Evolutionary conservation across 2,888 invertebrate genomes (phyloP).

Genomic region (Flexamia atlantica): DNA sequence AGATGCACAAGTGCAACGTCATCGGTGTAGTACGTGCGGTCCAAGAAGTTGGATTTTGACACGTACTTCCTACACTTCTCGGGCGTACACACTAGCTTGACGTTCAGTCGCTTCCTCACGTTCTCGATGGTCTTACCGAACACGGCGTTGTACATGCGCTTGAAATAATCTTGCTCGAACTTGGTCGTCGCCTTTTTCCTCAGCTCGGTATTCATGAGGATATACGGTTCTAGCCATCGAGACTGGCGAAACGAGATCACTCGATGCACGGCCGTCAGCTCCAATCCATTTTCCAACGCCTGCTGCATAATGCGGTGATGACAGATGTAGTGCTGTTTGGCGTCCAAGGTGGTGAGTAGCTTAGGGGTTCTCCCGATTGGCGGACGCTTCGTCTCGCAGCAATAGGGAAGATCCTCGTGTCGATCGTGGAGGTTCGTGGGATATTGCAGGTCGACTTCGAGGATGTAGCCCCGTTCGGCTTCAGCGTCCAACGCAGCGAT

Average conservation of each 20-base stretch:
- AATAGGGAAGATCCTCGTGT: slow-evolving; percentile 71
- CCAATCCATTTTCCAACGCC: slow-evolving; percentile 71
- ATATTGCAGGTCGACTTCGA: slow-evolving; percentile 75
- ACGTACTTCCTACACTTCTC: slow-evolving; percentile 68
- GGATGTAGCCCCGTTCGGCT: slow-evolving; percentile 70
- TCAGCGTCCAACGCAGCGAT: slow-evolving; percentile 62
- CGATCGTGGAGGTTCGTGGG: slow-evolving; percentile 73
- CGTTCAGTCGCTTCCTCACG: slow-evolving; percentile 72
- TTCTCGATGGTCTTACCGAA: no score
- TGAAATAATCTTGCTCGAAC: no score
- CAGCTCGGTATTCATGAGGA: no score
- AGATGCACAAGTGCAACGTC: slow-evolving; percentile 38
- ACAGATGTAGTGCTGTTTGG: slow-evolving; percentile 22
- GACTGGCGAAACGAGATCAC: no score
- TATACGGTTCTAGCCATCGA: no score
- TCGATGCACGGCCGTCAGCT: no score
- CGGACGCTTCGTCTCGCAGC: not conserved
- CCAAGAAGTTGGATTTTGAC: slow-evolving; percentile 69
- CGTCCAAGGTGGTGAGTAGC: not conserved
- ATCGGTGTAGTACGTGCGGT: slow-evolving; percentile 45
- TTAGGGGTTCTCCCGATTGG: not conserved
- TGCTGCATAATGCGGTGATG: slow-evolving; percentile 38
- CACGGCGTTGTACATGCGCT: no score
- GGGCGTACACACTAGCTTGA: not conserved
- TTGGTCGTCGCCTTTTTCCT: slow-evolving; percentile 70